Percentiles rank a stretch among this genome's conserved stretches.
phyloP scores from a whole-genome alignment of 2,113 vertebrate genomes.

The Platanista minor region DNA sequence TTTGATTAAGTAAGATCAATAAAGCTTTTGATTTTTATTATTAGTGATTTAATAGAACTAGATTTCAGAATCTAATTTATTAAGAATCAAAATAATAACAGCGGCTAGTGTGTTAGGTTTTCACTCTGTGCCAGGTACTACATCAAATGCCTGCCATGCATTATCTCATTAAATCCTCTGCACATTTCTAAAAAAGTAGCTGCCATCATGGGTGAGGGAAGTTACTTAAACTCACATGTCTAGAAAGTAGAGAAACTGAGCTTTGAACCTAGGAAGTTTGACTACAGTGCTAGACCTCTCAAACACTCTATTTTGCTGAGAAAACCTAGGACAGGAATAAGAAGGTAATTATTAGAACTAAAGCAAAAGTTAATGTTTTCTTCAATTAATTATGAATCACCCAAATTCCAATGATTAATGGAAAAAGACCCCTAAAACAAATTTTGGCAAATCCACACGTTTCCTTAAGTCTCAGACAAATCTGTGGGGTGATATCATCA shows the following conservation, averaged over 20 bases:
- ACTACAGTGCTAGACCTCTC: neutral
- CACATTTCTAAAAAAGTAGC: neutral
- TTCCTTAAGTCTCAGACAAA: neutral
- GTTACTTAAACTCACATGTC: neutral
- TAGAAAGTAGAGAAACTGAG: neutral
- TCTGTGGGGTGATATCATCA: neutral
- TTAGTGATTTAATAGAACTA: neutral
- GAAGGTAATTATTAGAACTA: neutral
- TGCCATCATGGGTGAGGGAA: neutral
- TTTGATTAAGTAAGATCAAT: conserved; percentile 5
- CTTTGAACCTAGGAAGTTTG: neutral
- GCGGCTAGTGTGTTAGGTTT: neutral
- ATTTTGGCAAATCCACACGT: neutral
- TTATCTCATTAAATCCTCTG: neutral
- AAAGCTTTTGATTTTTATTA: neutral
- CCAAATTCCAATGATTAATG: neutral
- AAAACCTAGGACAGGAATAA: neutral
- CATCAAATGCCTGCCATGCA: neutral
- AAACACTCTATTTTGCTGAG: neutral
- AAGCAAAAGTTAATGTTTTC: neutral
- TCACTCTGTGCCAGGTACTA: neutral
- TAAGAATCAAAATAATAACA: neutral
- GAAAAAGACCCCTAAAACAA: neutral
- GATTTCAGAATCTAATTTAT: neutral
- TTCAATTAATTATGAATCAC: neutral